Evolutionary conservation across 2,888 invertebrate genomes (phyloP).

Genomic region (Ernsta delagoae): DNA sequence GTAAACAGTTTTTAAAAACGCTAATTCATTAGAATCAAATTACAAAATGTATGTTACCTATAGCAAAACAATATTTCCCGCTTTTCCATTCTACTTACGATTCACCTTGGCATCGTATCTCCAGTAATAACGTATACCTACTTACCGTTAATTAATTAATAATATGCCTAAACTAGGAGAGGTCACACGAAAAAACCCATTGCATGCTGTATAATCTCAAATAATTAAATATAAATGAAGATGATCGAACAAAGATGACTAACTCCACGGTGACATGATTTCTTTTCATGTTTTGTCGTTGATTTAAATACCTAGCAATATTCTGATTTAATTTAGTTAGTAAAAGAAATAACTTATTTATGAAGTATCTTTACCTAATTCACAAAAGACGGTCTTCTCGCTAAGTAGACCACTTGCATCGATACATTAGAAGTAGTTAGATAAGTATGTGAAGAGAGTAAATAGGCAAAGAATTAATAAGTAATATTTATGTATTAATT

Average conservation of each 20-base stretch:
- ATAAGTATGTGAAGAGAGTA: too few relatives aligned
- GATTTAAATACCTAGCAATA: too few relatives aligned
- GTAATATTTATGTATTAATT: too few relatives aligned
- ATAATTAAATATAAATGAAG: constrained; percentile 3
- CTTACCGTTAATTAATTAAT: neutral
- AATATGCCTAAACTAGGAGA: constrained; percentile 36
- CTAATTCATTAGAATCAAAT: too few relatives aligned
- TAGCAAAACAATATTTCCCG: constrained; percentile 39
- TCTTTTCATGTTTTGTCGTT: neutral
- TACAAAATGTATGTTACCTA: neutral
- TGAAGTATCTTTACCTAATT: too few relatives aligned
- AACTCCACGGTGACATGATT: constrained; percentile 4
- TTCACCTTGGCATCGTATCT: constrained; percentile 44
- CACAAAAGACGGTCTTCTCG: too few relatives aligned
- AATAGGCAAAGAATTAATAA: too few relatives aligned
- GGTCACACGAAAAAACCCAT: constrained; percentile 35
- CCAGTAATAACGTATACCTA: constrained; percentile 5
- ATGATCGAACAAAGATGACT: constrained; percentile 4
- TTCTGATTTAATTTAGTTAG: too few relatives aligned
- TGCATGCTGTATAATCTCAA: constrained; percentile 20
- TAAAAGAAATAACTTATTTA: too few relatives aligned
- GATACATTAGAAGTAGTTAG: too few relatives aligned
- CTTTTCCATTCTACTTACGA: constrained; percentile 39
- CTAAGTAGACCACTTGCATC: too few relatives aligned
- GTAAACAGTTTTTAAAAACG: too few relatives aligned